Evolutionary conservation across 2,888 invertebrate genomes (phyloP), one percentile per base, ranked within the genome.

Genomic region (Emesis russula): DNA sequence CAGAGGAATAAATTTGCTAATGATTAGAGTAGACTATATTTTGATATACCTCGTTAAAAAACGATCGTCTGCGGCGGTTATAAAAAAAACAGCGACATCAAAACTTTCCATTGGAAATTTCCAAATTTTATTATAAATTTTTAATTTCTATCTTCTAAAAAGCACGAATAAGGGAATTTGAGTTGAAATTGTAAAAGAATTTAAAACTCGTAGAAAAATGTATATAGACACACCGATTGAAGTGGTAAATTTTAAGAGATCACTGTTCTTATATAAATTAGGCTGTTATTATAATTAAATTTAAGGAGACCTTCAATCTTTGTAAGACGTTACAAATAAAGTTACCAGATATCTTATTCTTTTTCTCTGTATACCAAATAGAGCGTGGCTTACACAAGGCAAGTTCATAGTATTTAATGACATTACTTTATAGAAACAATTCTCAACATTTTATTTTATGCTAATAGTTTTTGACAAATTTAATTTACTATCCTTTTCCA

Each of bases 141-240:
- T 97, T 97, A 96, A 96, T 96, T 92, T 81, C 95, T 94, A 95
- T 97, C 91, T 96, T 95, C 97, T 97, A 97, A 96, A 95, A 97
- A 97, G 97, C 97, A 94, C 97, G 96, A 96, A 96, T 96, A 96
- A 96, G 96, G 95, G 92, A 94, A 95, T 91, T 94, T 95, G 95
- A 89, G 95, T 95, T 95, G 93, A 95, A 96, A 95, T 93, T 91
- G 94, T 95, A 94, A 93, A 89, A 87, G 93, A 83, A 92, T 85
- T 93, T 83, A 80, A 87, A 94, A 89, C 94, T 93, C 96, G 86
- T 97, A 97, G 95, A 96, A 96, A 97, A 97, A 95, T 95, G 94
- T 96, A 96, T 95, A 95, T 95, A 75, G 95, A 95, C 91, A 91
- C 95, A 66, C 66, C 66, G 66, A 93, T 94, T 95, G 95, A 96